Evolutionary conservation across 2,797 vertebrate species (phyloP), one percentile per base, ranked within the genome.

Genomic region (Eulemur albifrons): DNA sequence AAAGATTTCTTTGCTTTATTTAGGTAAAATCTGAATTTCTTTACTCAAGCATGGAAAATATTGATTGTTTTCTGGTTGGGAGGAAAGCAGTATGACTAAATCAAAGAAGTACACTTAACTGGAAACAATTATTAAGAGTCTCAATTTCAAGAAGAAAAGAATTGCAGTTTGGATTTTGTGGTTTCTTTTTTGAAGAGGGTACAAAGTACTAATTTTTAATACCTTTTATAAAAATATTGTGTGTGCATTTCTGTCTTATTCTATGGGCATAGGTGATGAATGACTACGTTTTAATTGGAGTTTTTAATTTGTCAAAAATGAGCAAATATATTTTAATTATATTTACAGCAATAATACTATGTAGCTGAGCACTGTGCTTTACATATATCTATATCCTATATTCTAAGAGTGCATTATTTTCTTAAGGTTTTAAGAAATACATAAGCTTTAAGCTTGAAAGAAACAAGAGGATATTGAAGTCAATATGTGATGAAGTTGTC

Each of bases 11-110:
- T 65, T 80, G 82, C 43, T 94, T 54, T 93, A 69, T 96, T 97
- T 96, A 93, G 67, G 50, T 91, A 72, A 89, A 89, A 94, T 90
- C 20, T 92, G 79, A 87, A 14, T 94, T 89, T 94, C 75, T 95
- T 88, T 95, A 83, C 69, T 95, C 54, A 92, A 77, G 81, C 21
- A 27, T 90, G 48, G 30, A 91, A 83, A 95, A 83, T 80, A 76
- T 52, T 79, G n/a, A 90, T 97, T 92, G 77, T 85, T 90, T 96
- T 95, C 38, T 91, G 32, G 9, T 84, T 73, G 48, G 30, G n/a
- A 89, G 76, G 57, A 85, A 94, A 93, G 38, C n/a, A 75, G 30
- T 87, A 52, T 70, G 32, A 54, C 61, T 18, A 85, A 86, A 88
- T 77, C 70, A 88, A 93, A 94, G 9, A 77, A 59, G 72, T 88